phyloP scores from a whole-genome alignment of 2,888 invertebrate genomes.

The Sesia bembeciformis region DNA sequence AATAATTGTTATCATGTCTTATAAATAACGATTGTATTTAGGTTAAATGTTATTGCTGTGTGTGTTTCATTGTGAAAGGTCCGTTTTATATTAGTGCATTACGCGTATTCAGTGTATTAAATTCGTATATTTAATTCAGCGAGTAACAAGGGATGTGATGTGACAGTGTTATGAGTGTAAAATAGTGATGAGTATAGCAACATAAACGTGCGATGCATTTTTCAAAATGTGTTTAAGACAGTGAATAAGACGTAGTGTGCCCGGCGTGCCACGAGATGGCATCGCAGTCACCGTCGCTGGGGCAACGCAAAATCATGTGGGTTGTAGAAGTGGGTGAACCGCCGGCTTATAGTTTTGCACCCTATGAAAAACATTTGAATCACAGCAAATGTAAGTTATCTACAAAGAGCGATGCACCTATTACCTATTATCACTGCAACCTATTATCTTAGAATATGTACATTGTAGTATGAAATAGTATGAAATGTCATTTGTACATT shows the following conservation, averaged over 20 bases:
- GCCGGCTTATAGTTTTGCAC: conserved; percentile 44
- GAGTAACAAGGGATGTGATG: not conserved
- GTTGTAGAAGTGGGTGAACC: conserved; percentile 63
- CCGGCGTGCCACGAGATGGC: conserved; percentile 27
- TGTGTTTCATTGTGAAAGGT: conserved; percentile 4
- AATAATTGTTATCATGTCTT: too few relatives aligned
- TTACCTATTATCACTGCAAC: too few relatives aligned
- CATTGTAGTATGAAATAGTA: too few relatives aligned
- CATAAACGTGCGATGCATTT: conserved; percentile 2
- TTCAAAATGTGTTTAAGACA: not conserved
- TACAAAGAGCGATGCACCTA: too few relatives aligned
- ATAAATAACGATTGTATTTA: too few relatives aligned
- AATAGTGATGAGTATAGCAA: not conserved
- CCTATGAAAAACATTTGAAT: conserved; percentile 67
- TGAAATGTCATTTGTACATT: too few relatives aligned
- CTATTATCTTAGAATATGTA: too few relatives aligned
- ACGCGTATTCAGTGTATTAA: too few relatives aligned
- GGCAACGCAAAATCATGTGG: conserved; percentile 64
- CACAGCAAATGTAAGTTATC: conserved; percentile 64
- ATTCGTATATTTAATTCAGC: too few relatives aligned
- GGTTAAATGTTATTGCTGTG: not conserved
- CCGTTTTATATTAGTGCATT: too few relatives aligned
- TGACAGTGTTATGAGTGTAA: conserved; percentile 5
- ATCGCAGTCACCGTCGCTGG: conserved; percentile 27
- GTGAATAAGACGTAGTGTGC: conserved; percentile 8